Evolutionary conservation across 2,888 invertebrate species (phyloP).

Genomic region (Neria commutata): DNA sequence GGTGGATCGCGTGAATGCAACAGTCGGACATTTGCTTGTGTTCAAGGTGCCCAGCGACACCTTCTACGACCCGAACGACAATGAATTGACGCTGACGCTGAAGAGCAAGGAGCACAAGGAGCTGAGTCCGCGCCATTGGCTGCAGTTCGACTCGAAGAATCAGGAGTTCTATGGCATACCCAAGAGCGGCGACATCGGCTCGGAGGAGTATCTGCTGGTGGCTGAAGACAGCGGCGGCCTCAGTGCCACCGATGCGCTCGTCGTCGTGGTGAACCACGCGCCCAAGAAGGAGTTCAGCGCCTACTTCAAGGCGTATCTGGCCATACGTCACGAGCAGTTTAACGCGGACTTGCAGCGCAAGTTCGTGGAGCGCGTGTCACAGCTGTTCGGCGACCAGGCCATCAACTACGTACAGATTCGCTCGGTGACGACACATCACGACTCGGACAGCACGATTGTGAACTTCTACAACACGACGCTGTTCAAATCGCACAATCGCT

Average conservation of each 20-base stretch:
- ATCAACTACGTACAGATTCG: conserved; percentile 77
- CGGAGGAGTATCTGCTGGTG: conserved; percentile 78
- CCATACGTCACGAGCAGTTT: conserved; percentile 72
- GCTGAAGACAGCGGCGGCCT: conserved; percentile 77
- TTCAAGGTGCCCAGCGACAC: conserved; percentile 86
- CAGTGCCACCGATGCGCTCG: conserved; percentile 78
- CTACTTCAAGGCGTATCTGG: conserved; percentile 81
- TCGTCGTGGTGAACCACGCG: conserved; percentile 74
- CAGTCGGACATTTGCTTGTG: conserved; percentile 80
- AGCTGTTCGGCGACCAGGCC: conserved; percentile 77
- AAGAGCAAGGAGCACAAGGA: conserved; percentile 74
- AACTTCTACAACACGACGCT: conserved; percentile 81
- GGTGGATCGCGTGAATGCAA: conserved; percentile 82
- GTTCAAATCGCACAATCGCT: conserved; percentile 62
- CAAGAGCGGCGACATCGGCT: conserved; percentile 72
- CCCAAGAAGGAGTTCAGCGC: conserved; percentile 72
- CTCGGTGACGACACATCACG: conserved; percentile 65
- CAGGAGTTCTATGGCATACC: conserved; percentile 91
- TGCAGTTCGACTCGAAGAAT: conserved; percentile 87
- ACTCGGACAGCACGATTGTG: conserved; percentile 70
- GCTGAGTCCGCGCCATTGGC: conserved; percentile 76
- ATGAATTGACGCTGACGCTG: conserved; percentile 75
- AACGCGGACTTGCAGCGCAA: conserved; percentile 79
- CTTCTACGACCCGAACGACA: conserved; percentile 89
- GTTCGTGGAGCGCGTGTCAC: conserved; percentile 80